Conservation (phyloP, 64 coral and sea anemone genomes). For the Stichodactyla helianthus region DNA sequence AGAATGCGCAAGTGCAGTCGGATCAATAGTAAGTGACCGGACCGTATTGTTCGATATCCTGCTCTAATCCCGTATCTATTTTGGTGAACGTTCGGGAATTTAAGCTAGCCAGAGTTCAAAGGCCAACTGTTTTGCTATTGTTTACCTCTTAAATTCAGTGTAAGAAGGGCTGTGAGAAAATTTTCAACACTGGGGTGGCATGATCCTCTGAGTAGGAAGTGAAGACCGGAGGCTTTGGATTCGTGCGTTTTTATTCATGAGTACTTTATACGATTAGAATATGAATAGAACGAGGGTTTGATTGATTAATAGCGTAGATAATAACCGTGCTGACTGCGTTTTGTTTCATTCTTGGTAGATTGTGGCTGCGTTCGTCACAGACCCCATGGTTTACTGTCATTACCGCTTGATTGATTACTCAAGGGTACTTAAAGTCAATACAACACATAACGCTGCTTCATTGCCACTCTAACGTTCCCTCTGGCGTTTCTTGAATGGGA, state of each 20-base stretch:
- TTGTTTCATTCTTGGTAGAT: constrained; percentile 13
- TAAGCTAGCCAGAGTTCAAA: neutral
- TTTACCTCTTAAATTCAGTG: neutral
- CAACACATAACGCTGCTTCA: neutral
- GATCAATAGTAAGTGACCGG: neutral
- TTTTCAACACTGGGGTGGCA: neutral
- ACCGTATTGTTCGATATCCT: neutral
- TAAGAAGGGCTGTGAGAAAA: neutral
- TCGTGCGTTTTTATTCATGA: constrained; percentile 20
- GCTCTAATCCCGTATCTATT: neutral
- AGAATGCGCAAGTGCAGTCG: neutral
- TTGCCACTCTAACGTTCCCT: neutral
- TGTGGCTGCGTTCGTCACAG: neutral
- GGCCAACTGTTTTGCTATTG: neutral
- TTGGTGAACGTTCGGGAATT: neutral
- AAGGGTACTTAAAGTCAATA: constrained; percentile 6
- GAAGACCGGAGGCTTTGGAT: neutral
- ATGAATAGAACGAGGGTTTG: neutral
- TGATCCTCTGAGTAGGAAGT: neutral
- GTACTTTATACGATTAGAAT: neutral
- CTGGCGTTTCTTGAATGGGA: neutral
- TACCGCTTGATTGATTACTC: constrained; percentile 3
- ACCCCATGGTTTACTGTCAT: constrained; percentile 11
- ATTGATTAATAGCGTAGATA: neutral
- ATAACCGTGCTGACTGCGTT: neutral